Base-by-base conservation (phyloP, 2,888 invertebrate species). In the Hecatera dysodea region DNA sequence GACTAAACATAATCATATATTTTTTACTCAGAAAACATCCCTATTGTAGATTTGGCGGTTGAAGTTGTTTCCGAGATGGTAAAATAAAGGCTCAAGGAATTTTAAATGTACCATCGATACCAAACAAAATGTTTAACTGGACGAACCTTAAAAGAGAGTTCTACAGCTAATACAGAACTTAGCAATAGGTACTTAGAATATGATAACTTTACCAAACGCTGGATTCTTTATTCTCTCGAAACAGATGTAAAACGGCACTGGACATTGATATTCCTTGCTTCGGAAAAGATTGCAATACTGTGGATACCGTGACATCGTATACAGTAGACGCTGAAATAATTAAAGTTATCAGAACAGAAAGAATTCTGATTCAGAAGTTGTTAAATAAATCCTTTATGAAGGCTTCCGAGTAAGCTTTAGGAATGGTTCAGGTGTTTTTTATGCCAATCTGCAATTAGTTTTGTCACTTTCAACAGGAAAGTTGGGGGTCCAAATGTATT, bases 161-260 rank as follows among this genome's bases (percentile, higher is more conserved):
- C n/a, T 39, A 39, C 19, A 22, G 4, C 22, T 22, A 1, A 48
- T 48, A 11, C 46, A 11, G n/a, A 46, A 22, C 48, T 22, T 11
- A 39, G 11, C 39, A 39, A n/a, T n/a, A n/a, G n/a, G 39, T 15
- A 12, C 15, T 3, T 44, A 48, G 4, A 22, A 8, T 7, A 11
- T 22, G 3, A 17, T 1, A 8, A 39, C 11, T 22, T 27, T 68
- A 68, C 53, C 29, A 15, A 19, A 27, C 27, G 78, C 82, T 0
- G 89, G 88, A 53, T 89, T 87, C 33, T 90, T 90, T 2, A 91
- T 29, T 12, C 59, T 83, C 39, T 90, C 88, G 2, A 63, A 67
- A 68, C 87, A 90, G 5, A 90, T 19, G 62, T 67, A 85, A 22
- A 24, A 12, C 0, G 88, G 88, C 0, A 62, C 24, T 0, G 78